Evolutionary conservation across 2,113 vertebrate species (phyloP).

Genomic region (Paratilapia polleni): DNA sequence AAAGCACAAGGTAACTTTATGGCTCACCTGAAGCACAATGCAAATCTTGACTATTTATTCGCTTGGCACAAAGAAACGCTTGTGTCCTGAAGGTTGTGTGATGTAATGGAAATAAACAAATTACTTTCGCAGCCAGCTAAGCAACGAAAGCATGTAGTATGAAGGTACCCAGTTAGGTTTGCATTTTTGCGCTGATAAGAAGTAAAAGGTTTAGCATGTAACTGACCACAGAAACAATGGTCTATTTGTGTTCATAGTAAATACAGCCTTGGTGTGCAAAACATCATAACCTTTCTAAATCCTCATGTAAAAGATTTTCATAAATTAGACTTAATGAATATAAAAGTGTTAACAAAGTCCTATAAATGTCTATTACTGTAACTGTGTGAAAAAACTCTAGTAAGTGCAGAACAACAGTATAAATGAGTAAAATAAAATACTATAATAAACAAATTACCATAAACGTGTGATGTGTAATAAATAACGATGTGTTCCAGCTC

Average conservation of each 20-base stretch:
- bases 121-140: background rate
- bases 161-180: background rate
- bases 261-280: background rate
- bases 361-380: background rate
- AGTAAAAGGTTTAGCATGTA: background rate
- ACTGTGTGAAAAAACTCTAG: background rate
- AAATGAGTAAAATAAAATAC: background rate
- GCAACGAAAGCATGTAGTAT: background rate
- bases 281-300: background rate
- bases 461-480: background rate
- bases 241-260: background rate
- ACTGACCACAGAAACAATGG: background rate
- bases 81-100: background rate
- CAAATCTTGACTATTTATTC: conserved; percentile 4
- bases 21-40: background rate
- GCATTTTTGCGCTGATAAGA: background rate
- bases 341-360: background rate
- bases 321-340: background rate
- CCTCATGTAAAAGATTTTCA: background rate
- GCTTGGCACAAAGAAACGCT: background rate
- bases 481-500: too few relatives aligned
- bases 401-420: background rate
- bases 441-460: background rate
- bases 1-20: background rate
- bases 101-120: conserved; percentile 4